Base-by-base conservation (phyloP, 2,113 vertebrate genomes). In the Anoura caudifer region DNA sequence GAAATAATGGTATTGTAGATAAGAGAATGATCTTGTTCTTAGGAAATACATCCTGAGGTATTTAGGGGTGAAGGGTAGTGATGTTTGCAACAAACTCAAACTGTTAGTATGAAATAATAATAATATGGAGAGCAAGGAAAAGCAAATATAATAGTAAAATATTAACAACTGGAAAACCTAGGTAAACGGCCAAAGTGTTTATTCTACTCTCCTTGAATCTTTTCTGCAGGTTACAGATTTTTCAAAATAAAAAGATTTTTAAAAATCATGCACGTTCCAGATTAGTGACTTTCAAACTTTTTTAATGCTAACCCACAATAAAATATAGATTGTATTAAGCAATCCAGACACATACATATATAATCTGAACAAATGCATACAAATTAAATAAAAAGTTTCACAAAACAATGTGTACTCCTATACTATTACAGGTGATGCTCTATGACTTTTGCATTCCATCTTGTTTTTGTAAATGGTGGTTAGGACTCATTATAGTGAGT, bases 311-410 rank as follows among this genome's bases (percentile, higher is more conserved):
- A 77, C 24, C 2, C 86, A 83, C 47, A 89, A 69, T 90, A 91
- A 91, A 94, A 92, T 59, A 80, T 14, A 96, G 93, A 94, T 36
- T 75, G 17, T 70, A 79, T 36, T 36, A 28, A 91, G 88, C 54
- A 90, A 96, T 61, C 67, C 36, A 89, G 59, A 93, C 19, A 93
- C 26, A 90, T 15, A 63, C 5, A 90, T 17, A 61, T 24, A 84
- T 52, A 73, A 73, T 69, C 72, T 63, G 65, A 97, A 87, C 65
- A 95, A 84, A 94, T 28, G 26, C 70, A 86, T 86, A 90, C 19
- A 95, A 91, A 90, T 95, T 61, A 56, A 90, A 69, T 45, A 11
- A 65, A 59, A 95, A 26, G n/a, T 72, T 91, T 94, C 75, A 92
- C 80, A 95, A 81, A 75, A 91, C 65, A 67, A n/a, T 65, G 50